These are phyloP conservation scores for Rhyacophila brunnea DNA, from an alignment of 1,140 invertebrate species.

Conservation along the genomic window DNA sequence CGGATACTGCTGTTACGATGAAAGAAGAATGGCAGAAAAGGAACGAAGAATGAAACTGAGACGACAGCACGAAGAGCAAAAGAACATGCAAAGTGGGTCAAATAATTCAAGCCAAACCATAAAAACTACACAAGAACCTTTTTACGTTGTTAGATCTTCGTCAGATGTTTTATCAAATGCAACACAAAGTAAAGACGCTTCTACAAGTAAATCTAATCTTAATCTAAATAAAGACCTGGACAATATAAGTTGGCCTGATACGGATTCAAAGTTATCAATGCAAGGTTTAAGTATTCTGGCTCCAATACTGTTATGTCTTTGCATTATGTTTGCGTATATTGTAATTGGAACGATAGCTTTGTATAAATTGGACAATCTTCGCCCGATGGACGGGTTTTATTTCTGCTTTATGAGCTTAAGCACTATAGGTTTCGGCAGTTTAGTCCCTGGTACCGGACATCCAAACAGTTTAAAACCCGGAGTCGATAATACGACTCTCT, in stretches of 20 bases:
- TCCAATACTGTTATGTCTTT: constrained; percentile 75
- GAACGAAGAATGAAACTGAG: constrained; percentile 77
- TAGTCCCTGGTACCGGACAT: constrained; percentile 69
- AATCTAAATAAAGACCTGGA: constrained; percentile 46
- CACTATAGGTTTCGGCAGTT: constrained; percentile 90
- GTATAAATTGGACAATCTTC: constrained; percentile 80
- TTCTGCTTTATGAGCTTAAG: constrained; percentile 94
- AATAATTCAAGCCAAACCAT: constrained; percentile 40
- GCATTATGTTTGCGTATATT: constrained; percentile 82
- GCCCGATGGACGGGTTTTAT: constrained; percentile 85
- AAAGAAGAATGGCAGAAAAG: constrained; percentile 80
- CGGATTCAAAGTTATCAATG: constrained; percentile 72
- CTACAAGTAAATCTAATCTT: constrained; percentile 47
- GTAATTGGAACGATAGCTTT: constrained; percentile 84
- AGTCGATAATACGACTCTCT: constrained; percentile 58
- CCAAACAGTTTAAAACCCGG: constrained; percentile 22
- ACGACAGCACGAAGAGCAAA: constrained; percentile 73
- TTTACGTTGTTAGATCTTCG: constrained; percentile 59
- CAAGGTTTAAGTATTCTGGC: constrained; percentile 75
- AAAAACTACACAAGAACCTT: constrained; percentile 61
- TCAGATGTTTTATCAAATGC: not conserved
- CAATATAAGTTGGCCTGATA: constrained; percentile 55
- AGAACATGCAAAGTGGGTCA: constrained; percentile 62
- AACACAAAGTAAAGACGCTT: constrained; percentile 37
- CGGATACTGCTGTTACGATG: constrained; percentile 84